Percentiles rank a stretch among this genome's conserved stretches.
Evolutionary conservation across 2,113 vertebrate species (phyloP).

Genomic region (Tympanuchus pallidicinctus): DNA sequence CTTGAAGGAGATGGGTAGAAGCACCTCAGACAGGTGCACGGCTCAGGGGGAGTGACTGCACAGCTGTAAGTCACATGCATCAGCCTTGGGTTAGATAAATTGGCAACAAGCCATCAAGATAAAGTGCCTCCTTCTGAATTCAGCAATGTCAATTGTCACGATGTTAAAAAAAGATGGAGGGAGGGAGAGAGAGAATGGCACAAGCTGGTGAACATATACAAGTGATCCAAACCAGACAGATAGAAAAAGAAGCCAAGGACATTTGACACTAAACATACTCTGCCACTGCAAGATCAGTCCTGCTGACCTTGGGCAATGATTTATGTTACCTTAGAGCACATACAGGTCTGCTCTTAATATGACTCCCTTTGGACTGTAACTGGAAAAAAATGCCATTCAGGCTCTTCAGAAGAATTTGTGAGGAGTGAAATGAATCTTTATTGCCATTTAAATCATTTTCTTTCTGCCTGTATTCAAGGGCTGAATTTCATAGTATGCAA

Average conservation of each 20-base stretch:
- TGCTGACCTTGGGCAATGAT: slow-evolving; percentile 57
- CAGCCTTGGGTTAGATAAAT: slow-evolving; percentile 18
- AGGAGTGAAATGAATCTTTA: background rate
- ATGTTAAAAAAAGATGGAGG: background rate
- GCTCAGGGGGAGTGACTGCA: slow-evolving; percentile 26
- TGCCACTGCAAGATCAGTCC: slow-evolving; percentile 7
- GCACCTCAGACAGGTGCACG: slow-evolving; percentile 24
- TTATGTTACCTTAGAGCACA: background rate
- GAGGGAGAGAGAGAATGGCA: background rate
- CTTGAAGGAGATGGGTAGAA: background rate
- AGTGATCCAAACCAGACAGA: background rate
- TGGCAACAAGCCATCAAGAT: background rate
- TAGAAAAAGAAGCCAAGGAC: background rate
- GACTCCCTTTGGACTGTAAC: background rate
- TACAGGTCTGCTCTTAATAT: background rate
- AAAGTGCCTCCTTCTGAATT: background rate
- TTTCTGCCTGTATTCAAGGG: background rate
- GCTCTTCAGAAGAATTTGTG: background rate
- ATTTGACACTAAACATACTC: background rate
- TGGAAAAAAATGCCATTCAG: background rate
- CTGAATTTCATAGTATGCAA: background rate
- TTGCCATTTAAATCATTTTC: background rate
- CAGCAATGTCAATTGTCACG: background rate
- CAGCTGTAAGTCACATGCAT: background rate
- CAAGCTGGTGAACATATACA: background rate